Percentiles rank a stretch among this genome's conserved stretches.
These are phyloP conservation scores for Lasioglossum malachurum DNA, from an alignment of 2,888 invertebrate species.

Conservation along the genomic window DNA sequence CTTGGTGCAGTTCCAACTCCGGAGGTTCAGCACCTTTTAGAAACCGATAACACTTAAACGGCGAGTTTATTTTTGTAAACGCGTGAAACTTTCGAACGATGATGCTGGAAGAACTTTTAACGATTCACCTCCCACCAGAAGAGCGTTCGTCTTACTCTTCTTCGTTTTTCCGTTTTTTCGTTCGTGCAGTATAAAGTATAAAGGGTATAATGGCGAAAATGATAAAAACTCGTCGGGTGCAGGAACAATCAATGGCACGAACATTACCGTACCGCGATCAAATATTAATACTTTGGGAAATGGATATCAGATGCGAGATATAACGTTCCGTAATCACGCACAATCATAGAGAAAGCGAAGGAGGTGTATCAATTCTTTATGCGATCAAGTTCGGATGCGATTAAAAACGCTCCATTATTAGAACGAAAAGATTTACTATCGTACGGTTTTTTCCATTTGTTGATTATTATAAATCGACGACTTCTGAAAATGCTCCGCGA, in stretches of 20 bases:
- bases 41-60: background rate
- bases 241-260: background rate
- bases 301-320: background rate
- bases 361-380: slow-evolving; percentile 20
- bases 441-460: background rate
- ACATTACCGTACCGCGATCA: background rate
- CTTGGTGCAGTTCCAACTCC: slow-evolving; percentile 1
- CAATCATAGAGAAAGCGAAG: background rate
- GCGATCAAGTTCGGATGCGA: background rate
- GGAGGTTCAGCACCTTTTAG: slow-evolving; percentile 4
- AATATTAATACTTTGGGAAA: background rate
- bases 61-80: background rate
- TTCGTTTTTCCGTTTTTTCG: background rate
- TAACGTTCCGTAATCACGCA: background rate
- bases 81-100: background rate
- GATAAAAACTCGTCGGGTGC: background rate
- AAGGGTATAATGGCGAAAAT: background rate
- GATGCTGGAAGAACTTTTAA: background rate
- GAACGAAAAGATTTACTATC: background rate
- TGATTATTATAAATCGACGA: too few relatives aligned
- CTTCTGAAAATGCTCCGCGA: slow-evolving; percentile 13
- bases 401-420: background rate
- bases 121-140: background rate
- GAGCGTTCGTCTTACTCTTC: background rate
- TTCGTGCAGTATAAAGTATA: background rate